phyloP scores from a whole-genome alignment of 2,888 invertebrate species.

The Venustoraphidia nigricollis region DNA sequence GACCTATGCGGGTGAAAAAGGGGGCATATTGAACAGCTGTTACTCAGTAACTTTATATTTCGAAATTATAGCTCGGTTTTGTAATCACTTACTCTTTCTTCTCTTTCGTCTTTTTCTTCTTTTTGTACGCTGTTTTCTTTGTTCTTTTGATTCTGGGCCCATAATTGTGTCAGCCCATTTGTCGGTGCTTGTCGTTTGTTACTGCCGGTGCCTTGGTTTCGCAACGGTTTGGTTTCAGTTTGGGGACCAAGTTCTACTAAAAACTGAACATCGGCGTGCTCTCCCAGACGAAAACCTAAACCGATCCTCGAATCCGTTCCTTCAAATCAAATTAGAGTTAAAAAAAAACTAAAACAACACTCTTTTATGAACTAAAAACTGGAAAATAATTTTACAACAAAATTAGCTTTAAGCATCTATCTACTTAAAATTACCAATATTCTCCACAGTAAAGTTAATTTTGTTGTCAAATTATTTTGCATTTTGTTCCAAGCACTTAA shows the following conservation, averaged over 20 bases:
- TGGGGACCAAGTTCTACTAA: slow-evolving; percentile 65
- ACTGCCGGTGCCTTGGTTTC: slow-evolving; percentile 20
- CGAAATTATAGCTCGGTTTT: slow-evolving; percentile 1
- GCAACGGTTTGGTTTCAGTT: slow-evolving; percentile 52
- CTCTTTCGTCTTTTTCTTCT: slow-evolving; percentile 9
- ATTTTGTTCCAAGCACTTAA: too few species aligned
- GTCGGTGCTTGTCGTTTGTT: slow-evolving; percentile 31
- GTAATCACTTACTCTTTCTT: slow-evolving; percentile 5
- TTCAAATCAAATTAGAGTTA: too few species aligned
- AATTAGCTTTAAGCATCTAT: too few species aligned
- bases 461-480: too few species aligned
- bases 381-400: too few species aligned
- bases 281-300: slow-evolving; percentile 64
- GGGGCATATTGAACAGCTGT: too few species aligned
- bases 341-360: too few species aligned
- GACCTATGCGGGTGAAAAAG: too few species aligned
- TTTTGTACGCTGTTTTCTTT: slow-evolving; percentile 1
- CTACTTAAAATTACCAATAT: too few species aligned
- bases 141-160: background rate
- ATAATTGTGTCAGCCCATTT: background rate
- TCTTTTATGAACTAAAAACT: too few species aligned
- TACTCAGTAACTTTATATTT: too few species aligned
- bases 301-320: slow-evolving; percentile 69
- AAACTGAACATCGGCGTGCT: slow-evolving; percentile 69
- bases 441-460: too few species aligned